Percentiles rank a stretch among this genome's conserved stretches.
These are phyloP conservation scores for Coptodon bakossiorum DNA, from an alignment of 2,113 vertebrate species.

Conservation along the genomic window DNA sequence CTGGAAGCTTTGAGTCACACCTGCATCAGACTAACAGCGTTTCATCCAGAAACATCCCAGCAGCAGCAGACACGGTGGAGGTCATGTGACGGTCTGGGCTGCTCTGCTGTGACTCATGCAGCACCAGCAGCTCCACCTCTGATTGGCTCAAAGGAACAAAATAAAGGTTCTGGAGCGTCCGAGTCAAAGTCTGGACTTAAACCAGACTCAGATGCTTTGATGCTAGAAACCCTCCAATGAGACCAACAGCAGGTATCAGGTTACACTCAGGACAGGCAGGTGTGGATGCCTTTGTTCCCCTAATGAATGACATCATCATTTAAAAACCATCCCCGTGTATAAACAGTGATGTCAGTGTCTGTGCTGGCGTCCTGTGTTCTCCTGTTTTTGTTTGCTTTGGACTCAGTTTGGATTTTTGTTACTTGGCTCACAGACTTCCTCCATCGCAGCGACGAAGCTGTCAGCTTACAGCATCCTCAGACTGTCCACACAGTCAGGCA, in stretches of 20 bases:
- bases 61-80: neutral
- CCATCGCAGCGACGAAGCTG: too few relatives aligned
- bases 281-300: neutral
- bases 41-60: too few relatives aligned
- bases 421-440: neutral
- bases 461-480: neutral
- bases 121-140: neutral
- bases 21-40: too few relatives aligned
- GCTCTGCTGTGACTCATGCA: neutral
- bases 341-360: neutral
- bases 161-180: neutral
- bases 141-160: neutral
- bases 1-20: neutral
- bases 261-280: too few relatives aligned
- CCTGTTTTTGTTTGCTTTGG: too few relatives aligned
- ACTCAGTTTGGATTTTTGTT: neutral
- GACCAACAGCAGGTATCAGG: too few relatives aligned
- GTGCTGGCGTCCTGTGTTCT: neutral
- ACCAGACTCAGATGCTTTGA: too few relatives aligned
- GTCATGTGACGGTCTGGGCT: accelerated
- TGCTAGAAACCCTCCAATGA: too few relatives aligned
- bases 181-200: too few relatives aligned
- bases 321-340: neutral
- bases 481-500: neutral
- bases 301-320: neutral